phyloP scores from a whole-genome alignment of 2,888 invertebrate species.

The Mechanitis mazaeus region DNA sequence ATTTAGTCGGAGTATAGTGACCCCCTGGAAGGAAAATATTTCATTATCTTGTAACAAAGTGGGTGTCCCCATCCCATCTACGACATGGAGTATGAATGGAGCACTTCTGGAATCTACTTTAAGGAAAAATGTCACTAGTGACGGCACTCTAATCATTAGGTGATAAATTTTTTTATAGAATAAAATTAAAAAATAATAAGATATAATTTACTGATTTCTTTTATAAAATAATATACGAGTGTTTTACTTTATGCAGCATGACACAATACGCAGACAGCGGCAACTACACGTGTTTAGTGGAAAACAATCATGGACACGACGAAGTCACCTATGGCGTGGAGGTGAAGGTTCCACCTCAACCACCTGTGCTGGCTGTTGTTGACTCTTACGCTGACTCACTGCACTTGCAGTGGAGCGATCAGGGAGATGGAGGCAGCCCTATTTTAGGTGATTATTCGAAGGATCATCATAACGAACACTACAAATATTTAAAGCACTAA shows the following conservation, averaged over 20 bases:
- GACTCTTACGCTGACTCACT: slow-evolving; percentile 90
- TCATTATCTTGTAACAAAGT: slow-evolving; percentile 89
- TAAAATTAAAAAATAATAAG: not conserved
- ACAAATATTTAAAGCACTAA: no score
- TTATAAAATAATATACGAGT: not conserved
- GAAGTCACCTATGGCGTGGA: slow-evolving; percentile 87
- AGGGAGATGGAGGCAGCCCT: slow-evolving; percentile 88
- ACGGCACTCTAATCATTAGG: slow-evolving; percentile 86
- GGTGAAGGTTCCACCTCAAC: slow-evolving; percentile 89
- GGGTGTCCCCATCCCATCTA: slow-evolving; percentile 86
- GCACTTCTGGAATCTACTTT: slow-evolving; percentile 83
- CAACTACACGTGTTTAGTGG: slow-evolving; percentile 92
- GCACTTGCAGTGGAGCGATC: slow-evolving; percentile 87
- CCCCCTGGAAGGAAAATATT: slow-evolving; percentile 92
- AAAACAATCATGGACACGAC: slow-evolving; percentile 89
- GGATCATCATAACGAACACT: no score
- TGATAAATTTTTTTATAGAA: slow-evolving; percentile 51
- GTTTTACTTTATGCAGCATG: slow-evolving; percentile 50
- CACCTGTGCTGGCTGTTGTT: slow-evolving; percentile 87
- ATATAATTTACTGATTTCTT: not conserved
- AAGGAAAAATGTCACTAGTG: slow-evolving; percentile 79
- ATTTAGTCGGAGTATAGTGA: slow-evolving; percentile 86
- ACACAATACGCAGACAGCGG: slow-evolving; percentile 89
- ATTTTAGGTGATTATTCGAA: slow-evolving; percentile 70
- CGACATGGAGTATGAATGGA: slow-evolving; percentile 87